phyloP scores from a whole-genome alignment of 2,888 invertebrate genomes.

The Tholera decimalis region DNA sequence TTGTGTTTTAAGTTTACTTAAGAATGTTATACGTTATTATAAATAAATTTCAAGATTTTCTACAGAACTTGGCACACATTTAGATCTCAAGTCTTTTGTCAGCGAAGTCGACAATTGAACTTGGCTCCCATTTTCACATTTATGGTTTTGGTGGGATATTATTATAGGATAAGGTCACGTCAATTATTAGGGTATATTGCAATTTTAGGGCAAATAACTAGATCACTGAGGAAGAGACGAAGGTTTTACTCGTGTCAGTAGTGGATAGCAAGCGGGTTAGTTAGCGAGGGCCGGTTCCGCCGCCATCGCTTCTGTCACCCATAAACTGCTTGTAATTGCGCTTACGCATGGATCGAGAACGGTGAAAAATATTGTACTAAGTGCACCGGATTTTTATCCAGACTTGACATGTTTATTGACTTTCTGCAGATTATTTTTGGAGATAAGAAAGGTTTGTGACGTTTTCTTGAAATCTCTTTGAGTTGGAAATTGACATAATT shows the following conservation, averaged over 20 bases:
- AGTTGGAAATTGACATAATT: no score
- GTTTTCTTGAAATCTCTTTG: slow-evolving; percentile 4
- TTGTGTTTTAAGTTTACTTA: no score
- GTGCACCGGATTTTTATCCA: slow-evolving; percentile 36
- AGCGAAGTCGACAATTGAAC: no score
- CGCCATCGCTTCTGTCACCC: slow-evolving; percentile 58
- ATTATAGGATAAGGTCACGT: no score
- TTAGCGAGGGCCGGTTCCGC: slow-evolving; percentile 67
- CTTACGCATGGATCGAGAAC: slow-evolving; percentile 70
- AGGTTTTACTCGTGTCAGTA: slow-evolving; percentile 58
- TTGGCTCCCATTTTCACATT: no score
- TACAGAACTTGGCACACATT: no score
- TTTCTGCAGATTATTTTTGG: background rate
- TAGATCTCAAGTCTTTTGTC: no score
- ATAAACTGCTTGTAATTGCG: slow-evolving; percentile 69
- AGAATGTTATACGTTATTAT: no score
- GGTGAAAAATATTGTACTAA: slow-evolving; percentile 66
- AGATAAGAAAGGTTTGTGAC: background rate
- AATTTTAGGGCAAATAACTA: slow-evolving; percentile 62
- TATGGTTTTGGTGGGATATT: no score
- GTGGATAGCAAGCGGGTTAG: slow-evolving; percentile 69
- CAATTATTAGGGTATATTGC: slow-evolving; percentile 4
- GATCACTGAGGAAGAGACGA: slow-evolving; percentile 59
- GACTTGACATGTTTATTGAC: slow-evolving; percentile 9
- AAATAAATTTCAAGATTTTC: no score